Evolutionary conservation across 1,140 invertebrate species (phyloP).

Genomic region (Pinna nobilis): DNA sequence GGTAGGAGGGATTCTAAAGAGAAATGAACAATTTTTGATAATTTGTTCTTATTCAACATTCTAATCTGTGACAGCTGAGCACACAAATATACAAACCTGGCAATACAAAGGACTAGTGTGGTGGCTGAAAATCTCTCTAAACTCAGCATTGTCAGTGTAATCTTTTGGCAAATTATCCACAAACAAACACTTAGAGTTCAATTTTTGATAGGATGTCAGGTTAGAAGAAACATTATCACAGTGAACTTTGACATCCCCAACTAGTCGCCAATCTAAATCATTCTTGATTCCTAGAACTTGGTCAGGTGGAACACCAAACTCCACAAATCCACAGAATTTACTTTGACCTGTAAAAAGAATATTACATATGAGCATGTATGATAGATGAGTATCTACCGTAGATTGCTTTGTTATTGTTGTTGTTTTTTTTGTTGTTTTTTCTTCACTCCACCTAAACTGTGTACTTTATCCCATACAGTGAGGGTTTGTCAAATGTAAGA

Average conservation of each 20-base stretch:
- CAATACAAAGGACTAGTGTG: conserved; percentile 79
- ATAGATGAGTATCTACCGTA: not conserved
- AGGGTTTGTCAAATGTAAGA: no score
- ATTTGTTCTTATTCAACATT: no score
- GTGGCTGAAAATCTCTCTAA: conserved; percentile 77
- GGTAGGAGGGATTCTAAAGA: no score
- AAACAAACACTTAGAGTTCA: conserved; percentile 78
- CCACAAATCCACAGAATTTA: conserved; percentile 81
- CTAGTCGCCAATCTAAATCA: conserved; percentile 75
- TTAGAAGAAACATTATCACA: conserved; percentile 75
- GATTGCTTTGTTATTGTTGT: not conserved
- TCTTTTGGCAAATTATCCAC: conserved; percentile 77
- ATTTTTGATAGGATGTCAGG: conserved; percentile 73
- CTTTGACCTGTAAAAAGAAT: conserved; percentile 70
- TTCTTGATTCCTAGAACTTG: conserved; percentile 74
- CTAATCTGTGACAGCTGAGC: no score
- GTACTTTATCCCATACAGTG: no score
- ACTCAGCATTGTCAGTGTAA: conserved; percentile 78
- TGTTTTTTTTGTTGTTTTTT: not conserved
- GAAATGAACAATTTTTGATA: no score
- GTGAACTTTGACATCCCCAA: conserved; percentile 73
- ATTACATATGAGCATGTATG: not conserved
- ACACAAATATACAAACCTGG: conserved; percentile 73
- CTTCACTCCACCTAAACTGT: not conserved
- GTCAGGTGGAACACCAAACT: conserved; percentile 75